Evolutionary conservation across 2,888 invertebrate species (phyloP).

Genomic region (Elysia crispata): DNA sequence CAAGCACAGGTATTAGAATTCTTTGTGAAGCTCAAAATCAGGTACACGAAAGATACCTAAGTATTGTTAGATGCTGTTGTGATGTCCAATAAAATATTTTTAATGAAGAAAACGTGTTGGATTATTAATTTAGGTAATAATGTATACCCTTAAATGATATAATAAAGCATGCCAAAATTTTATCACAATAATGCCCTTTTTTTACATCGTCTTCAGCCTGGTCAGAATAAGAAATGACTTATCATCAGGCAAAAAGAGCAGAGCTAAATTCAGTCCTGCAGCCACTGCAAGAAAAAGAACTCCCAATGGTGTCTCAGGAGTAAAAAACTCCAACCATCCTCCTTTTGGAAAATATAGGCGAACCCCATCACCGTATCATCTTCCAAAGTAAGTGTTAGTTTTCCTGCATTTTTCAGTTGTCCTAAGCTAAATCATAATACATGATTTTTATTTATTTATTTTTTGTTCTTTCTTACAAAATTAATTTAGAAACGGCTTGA

Average conservation of each 20-base stretch:
- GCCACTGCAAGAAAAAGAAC: slow-evolving; percentile 16
- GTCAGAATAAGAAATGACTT: slow-evolving; percentile 46
- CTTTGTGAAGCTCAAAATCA: no score
- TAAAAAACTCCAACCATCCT: slow-evolving; percentile 37
- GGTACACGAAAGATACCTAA: no score
- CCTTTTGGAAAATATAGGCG: slow-evolving; percentile 52
- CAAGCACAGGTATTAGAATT: no score
- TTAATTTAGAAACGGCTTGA: not conserved
- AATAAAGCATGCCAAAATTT: no score
- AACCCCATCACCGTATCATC: slow-evolving; percentile 47
- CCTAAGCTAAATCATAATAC: not conserved
- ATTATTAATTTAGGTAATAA: no score
- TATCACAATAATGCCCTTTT: no score
- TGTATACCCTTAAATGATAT: no score
- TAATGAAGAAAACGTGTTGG: no score
- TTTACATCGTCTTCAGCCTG: slow-evolving; percentile 26
- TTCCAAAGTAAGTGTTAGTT: slow-evolving; percentile 46
- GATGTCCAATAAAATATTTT: no score
- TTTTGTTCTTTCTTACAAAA: not conserved
- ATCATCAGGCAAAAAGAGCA: slow-evolving; percentile 35
- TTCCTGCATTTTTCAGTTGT: not conserved
- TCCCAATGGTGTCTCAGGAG: not conserved
- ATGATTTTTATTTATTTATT: not conserved
- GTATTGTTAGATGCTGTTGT: no score
- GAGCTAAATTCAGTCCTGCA: slow-evolving; percentile 31